These are phyloP conservation scores for Lottia scabra DNA, from an alignment of 2,888 invertebrate species.

Conservation along the genomic window DNA sequence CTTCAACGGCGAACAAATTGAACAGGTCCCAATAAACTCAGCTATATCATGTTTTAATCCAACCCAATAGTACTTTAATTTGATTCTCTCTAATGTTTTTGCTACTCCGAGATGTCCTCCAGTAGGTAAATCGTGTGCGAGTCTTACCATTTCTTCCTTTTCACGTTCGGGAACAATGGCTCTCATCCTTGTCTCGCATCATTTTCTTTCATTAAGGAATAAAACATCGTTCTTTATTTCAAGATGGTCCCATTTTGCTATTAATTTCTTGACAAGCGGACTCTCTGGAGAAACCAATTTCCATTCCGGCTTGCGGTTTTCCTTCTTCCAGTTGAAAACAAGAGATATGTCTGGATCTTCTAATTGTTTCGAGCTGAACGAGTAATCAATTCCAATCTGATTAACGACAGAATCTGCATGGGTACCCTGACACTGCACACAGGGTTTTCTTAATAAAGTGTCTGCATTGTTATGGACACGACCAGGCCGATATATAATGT, in stretches of 20 bases:
- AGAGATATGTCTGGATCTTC: not conserved
- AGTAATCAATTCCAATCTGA: not conserved
- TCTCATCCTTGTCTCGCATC: not conserved
- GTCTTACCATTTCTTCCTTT: not conserved
- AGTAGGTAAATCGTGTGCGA: not conserved
- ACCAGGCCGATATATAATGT: conserved; percentile 26
- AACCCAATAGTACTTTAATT: conserved; percentile 12
- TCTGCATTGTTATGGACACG: conserved; percentile 29
- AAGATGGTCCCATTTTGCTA: too few relatives aligned
- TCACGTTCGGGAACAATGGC: not conserved
- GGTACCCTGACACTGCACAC: not conserved
- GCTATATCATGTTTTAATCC: conserved; percentile 8
- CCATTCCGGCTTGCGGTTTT: too few relatives aligned
- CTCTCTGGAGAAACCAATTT: not conserved
- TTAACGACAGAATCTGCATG: not conserved
- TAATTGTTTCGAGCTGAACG: not conserved
- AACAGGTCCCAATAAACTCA: conserved; percentile 7
- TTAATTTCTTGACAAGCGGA: not conserved
- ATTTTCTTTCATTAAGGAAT: not conserved
- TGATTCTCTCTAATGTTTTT: not conserved
- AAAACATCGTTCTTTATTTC: not conserved
- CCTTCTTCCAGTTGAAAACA: too few relatives aligned
- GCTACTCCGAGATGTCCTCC: not conserved
- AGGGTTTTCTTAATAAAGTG: conserved; percentile 23
- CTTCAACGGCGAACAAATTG: not conserved